These are phyloP conservation scores for Caenorhabditis sp. DNA, from an alignment of 2,888 invertebrate species.

Conservation along the genomic window DNA sequence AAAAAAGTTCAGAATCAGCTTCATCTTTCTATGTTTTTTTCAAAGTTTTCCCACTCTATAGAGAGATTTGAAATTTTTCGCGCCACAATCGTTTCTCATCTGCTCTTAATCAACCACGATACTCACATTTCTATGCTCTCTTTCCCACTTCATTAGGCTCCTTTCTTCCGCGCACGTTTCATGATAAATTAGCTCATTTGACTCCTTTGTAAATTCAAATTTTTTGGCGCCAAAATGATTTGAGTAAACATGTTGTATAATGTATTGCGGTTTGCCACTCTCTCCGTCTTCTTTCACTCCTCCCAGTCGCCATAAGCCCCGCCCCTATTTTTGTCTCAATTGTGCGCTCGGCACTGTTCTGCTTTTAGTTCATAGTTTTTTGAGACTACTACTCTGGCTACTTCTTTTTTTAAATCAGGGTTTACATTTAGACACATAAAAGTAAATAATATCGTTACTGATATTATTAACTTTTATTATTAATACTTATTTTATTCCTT, in stretches of 20 bases:
- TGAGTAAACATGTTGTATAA: constrained; percentile 1
- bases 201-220: neutral
- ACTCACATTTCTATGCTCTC: too few species aligned
- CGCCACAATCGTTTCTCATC: too few species aligned
- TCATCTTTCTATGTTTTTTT: too few species aligned
- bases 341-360: neutral
- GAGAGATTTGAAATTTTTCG: too few species aligned
- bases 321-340: neutral
- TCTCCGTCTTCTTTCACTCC: neutral
- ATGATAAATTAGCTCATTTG: neutral
- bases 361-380: neutral
- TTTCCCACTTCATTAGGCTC: neutral
- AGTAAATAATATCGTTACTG: too few species aligned
- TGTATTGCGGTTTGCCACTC: neutral
- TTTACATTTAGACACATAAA: too few species aligned
- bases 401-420: neutral
- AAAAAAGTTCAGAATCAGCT: too few species aligned
- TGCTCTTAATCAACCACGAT: too few species aligned
- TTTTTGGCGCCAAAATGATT: neutral
- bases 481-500: too few species aligned
- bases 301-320: neutral
- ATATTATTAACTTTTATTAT: too few species aligned
- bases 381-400: neutral
- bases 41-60: too few species aligned
- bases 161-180: neutral